A percentile compares a stretch with the other conserved stretches of the same genome.
Conservation (phyloP, 2,888 invertebrate genomes). For the Caenorhabditis japonica region DNA sequence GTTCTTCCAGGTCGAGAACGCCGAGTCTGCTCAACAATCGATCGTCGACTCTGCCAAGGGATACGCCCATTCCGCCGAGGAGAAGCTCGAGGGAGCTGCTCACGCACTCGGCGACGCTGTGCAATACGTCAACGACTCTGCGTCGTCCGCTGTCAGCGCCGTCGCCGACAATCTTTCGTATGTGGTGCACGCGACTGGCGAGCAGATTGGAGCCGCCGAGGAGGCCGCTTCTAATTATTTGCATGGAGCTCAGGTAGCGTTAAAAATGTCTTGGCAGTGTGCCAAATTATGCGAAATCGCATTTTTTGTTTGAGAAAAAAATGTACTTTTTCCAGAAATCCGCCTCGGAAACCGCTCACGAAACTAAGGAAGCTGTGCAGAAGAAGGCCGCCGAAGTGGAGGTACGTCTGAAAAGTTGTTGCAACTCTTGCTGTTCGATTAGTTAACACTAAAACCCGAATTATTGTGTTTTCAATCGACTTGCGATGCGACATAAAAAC, state of each 20-base stretch:
- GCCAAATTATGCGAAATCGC: no score
- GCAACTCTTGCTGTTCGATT: slow-evolving; percentile 46
- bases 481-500: no score
- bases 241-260: slow-evolving; percentile 33
- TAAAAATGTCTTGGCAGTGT: no score
- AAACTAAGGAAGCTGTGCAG: slow-evolving; percentile 30
- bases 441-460: slow-evolving; percentile 11
- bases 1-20: slow-evolving; percentile 5
- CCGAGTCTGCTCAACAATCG: slow-evolving; percentile 11
- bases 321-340: slow-evolving; percentile 27
- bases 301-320: neutral
- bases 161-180: slow-evolving; percentile 33
- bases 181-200: slow-evolving; percentile 25
- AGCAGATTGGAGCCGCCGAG: slow-evolving; percentile 30
- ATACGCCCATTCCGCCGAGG: slow-evolving; percentile 17
- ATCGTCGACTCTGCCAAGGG: slow-evolving; percentile 42
- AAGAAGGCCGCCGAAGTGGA: slow-evolving; percentile 46
- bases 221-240: slow-evolving; percentile 41
- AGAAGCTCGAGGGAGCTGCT: slow-evolving; percentile 33
- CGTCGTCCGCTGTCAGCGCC: slow-evolving; percentile 29
- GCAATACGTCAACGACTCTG: slow-evolving; percentile 50
- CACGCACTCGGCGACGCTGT: slow-evolving; percentile 31
- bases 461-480: no score
- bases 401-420: slow-evolving; percentile 50
- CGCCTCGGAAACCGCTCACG: slow-evolving; percentile 33